phyloP scores from a whole-genome alignment of 2,888 invertebrate species.

The Arenicola marina region DNA sequence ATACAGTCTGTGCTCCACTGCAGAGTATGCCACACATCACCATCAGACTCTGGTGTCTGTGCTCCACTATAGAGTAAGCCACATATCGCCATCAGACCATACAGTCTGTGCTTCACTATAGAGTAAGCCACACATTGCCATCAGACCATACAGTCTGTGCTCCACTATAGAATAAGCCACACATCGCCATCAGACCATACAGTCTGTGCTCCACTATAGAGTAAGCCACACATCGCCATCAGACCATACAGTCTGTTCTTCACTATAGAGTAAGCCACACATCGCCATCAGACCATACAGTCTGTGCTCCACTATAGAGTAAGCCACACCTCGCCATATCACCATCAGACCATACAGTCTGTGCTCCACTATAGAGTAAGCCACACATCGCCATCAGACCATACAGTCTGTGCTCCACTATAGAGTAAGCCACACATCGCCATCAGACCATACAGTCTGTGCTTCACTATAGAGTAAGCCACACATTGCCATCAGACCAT shows the following conservation, averaged over 20 bases:
- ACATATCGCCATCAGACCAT: constrained; percentile 20
- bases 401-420: constrained; percentile 20
- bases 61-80: constrained; percentile 27
- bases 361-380: constrained; percentile 26
- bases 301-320: constrained; percentile 26
- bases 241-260: constrained; percentile 24
- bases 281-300: constrained; percentile 22
- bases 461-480: constrained; percentile 27
- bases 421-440: constrained; percentile 25
- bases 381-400: constrained; percentile 21
- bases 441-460: constrained; percentile 22
- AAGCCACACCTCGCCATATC: constrained; percentile 12
- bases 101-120: constrained; percentile 22
- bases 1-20: too few species aligned
- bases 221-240: constrained; percentile 23
- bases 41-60: constrained; percentile 21
- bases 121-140: constrained; percentile 23
- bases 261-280: constrained; percentile 25
- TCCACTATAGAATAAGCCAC: constrained; percentile 25
- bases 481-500: constrained; percentile 20
- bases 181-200: constrained; percentile 22
- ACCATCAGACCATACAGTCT: constrained; percentile 24
- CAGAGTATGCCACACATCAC: constrained; percentile 15
- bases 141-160: constrained; percentile 24
- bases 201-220: constrained; percentile 23